phyloP scores from a whole-genome alignment of 2,888 invertebrate species.

The Elegia similella region DNA sequence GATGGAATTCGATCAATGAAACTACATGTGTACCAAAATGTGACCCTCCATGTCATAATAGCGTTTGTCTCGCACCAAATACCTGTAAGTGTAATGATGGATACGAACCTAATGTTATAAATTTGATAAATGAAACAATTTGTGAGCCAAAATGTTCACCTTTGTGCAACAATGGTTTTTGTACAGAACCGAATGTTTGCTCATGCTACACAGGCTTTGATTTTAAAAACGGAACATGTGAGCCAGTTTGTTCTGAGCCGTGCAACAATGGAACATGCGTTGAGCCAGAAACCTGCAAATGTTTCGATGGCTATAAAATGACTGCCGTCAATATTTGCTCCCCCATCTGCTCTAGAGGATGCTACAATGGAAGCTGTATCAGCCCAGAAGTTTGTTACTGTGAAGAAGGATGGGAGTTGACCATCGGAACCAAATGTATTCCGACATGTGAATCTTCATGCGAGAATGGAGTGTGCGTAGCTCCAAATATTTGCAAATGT shows the following conservation, averaged over 20 bases:
- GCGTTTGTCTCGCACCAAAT: conserved; percentile 27
- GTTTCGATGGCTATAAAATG: conserved; percentile 33
- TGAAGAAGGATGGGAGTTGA: not conserved
- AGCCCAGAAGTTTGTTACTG: conserved; percentile 33
- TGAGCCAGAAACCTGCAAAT: conserved; percentile 64
- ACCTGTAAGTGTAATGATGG: conserved; percentile 27
- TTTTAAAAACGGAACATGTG: conserved; percentile 35
- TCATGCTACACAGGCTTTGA: not conserved
- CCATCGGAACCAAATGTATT: not conserved
- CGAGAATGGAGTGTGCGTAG: conserved; percentile 3
- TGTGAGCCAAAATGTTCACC: not conserved
- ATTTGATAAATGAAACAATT: not conserved
- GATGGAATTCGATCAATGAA: conserved; percentile 1
- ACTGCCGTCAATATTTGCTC: not conserved
- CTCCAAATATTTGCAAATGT: conserved; percentile 30
- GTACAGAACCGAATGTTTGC: not conserved
- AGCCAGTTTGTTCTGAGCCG: conserved; percentile 56
- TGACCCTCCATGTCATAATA: conserved; percentile 23
- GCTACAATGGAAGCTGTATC: conserved; percentile 33
- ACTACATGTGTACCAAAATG: conserved; percentile 24
- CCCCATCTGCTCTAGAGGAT: conserved; percentile 35
- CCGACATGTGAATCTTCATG: not conserved
- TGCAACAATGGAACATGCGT: conserved; percentile 70
- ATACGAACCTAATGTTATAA: conserved; percentile 8
- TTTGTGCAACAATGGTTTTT: not conserved